These are phyloP conservation scores for Orthochromis indermauri DNA, from an alignment of 2,113 vertebrate genomes.

Conservation along the genomic window DNA sequence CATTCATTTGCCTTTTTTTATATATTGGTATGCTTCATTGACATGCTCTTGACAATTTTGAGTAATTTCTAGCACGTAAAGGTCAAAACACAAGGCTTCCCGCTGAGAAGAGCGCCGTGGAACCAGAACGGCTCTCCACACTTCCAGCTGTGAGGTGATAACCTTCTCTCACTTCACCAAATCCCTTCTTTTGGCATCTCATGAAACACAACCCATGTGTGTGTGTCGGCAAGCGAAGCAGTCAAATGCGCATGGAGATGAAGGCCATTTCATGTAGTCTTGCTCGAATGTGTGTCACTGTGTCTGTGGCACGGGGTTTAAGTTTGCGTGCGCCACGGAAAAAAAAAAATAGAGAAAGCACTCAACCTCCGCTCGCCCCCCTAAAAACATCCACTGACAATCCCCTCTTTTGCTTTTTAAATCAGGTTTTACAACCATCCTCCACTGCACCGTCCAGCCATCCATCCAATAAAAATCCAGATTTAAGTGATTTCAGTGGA, in stretches of 20 bases:
- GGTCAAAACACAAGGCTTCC: conserved; percentile 13
- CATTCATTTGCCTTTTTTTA: not conserved
- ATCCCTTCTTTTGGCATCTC: conserved; percentile 53
- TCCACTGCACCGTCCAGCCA: conserved; percentile 25
- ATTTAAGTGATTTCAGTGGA: conserved; percentile 26
- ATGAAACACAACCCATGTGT: conserved; percentile 32
- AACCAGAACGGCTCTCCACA: not conserved
- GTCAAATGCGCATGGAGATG: conserved; percentile 37
- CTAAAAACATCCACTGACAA: conserved; percentile 12
- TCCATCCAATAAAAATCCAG: not conserved
- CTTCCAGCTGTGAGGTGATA: conserved; percentile 25
- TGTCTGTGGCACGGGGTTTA: not conserved
- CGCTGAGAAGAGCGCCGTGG: not conserved
- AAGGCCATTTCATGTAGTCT: conserved; percentile 32
- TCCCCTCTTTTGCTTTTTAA: conserved; percentile 50
- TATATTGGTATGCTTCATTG: not conserved
- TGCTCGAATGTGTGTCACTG: conserved; percentile 1
- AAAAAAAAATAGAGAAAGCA: not conserved
- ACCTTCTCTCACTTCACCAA: conserved; percentile 38
- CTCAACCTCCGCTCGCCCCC: not conserved
- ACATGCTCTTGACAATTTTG: conserved; percentile 6
- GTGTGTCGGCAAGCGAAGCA: conserved; percentile 32
- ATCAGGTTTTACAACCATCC: conserved; percentile 38
- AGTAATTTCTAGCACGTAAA: conserved; percentile 13
- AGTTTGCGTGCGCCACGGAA: not conserved